Conservation (phyloP, 1,140 invertebrate species). For the Lanistes nyassanus region DNA sequence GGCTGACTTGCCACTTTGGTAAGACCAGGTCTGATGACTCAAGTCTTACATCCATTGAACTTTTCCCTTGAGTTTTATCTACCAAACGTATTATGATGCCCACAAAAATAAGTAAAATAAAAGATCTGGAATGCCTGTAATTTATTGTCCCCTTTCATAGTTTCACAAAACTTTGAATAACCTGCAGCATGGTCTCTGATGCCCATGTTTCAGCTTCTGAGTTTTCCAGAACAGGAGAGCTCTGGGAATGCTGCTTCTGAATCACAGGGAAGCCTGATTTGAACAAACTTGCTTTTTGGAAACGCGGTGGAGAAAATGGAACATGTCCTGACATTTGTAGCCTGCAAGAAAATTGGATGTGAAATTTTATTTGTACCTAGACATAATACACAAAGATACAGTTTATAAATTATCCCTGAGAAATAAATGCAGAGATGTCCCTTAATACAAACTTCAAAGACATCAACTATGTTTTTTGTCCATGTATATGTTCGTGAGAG, state of each 20-base stretch:
- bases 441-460: background rate
- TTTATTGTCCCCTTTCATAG: too few species aligned
- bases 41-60: too few species aligned
- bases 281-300: conserved; percentile 36
- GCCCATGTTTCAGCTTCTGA: conserved; percentile 49
- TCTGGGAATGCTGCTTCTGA: conserved; percentile 49
- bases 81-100: too few species aligned
- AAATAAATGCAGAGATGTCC: too few species aligned
- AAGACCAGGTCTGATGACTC: too few species aligned
- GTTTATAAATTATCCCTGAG: too few species aligned
- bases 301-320: conserved; percentile 26
- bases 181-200: conserved; percentile 52
- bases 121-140: too few species aligned
- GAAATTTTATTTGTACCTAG: background rate
- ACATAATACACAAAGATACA: too few species aligned
- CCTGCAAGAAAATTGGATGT: conserved; percentile 4
- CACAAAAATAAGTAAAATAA: too few species aligned
- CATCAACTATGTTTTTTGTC: background rate
- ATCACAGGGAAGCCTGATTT: conserved; percentile 43
- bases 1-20: too few species aligned
- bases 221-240: conserved; percentile 47
- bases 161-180: conserved; percentile 14
- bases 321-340: conserved; percentile 18
- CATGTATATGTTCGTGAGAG: too few species aligned
- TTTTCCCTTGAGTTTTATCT: too few species aligned